phyloP scores from a whole-genome alignment of 2,888 invertebrate genomes.

The Penaeus monodon region DNA sequence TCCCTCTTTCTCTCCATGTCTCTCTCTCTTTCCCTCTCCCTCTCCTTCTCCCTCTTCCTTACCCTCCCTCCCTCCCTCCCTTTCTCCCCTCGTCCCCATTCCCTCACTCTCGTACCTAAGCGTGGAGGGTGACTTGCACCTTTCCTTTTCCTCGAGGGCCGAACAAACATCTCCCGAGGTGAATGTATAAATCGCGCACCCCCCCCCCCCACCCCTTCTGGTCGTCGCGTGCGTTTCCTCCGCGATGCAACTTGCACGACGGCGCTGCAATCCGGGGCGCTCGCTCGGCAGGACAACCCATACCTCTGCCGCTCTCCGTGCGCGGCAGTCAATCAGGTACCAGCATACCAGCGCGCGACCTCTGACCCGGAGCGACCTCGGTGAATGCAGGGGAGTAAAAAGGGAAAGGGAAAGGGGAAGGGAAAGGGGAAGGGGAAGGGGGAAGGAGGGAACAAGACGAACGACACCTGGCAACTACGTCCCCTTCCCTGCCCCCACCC shows the following conservation, averaged over 20 bases:
- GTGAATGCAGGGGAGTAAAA: background rate
- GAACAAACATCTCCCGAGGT: background rate
- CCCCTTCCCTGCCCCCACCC: too few species aligned
- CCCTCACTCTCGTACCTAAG: too few species aligned
- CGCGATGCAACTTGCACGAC: too few species aligned
- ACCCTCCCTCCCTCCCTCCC: background rate
- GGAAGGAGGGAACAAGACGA: background rate
- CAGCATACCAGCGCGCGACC: too few species aligned
- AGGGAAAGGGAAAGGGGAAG: background rate
- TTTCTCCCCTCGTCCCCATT: background rate
- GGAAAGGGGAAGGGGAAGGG: background rate
- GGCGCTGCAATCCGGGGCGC: too few species aligned
- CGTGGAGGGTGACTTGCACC: too few species aligned
- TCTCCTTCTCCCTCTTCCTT: background rate
- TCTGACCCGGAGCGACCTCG: too few species aligned
- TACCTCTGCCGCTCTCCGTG: too few species aligned
- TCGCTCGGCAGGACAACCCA: too few species aligned
- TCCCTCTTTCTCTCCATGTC: background rate
- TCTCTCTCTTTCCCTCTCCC: background rate
- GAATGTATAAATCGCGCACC: background rate
- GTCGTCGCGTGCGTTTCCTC: too few species aligned
- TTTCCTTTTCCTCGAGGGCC: too few species aligned
- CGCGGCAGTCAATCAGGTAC: too few species aligned
- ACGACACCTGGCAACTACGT: background rate
- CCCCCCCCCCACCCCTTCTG: background rate